Evolutionary conservation across 2,113 vertebrate species (phyloP), one percentile per base, ranked within the genome.

Genomic region (Antigone vipio): DNA sequence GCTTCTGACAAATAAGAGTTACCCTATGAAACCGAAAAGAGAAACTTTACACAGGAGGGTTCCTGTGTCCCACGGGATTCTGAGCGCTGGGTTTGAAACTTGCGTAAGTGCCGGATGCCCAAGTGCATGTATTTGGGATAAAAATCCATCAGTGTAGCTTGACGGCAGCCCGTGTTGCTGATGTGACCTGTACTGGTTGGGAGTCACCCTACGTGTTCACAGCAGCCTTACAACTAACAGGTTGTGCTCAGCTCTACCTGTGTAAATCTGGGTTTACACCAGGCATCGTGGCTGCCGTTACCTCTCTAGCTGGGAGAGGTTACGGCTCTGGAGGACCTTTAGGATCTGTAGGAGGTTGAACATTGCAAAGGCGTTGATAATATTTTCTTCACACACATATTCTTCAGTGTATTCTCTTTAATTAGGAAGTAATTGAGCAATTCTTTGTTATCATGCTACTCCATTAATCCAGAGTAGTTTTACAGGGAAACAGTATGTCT

Each of bases 341-440:
- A 17, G 34, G 47, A 53, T 75, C 38, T 38, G 18, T 29, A 56
- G 40, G 49, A 88, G 23, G 53, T 27, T 90, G 47, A 26, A 72
- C 66, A 38, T 19, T 47, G 49, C 20, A 30, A 82, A 85, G 30
- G 26, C 62, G 30, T 5, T 44, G 71, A 38, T 49, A 32, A 0
- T 64, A 30, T 68, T 85, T 79, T 35, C 19, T 64, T 76, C 63
- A 29, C 40, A 27, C 29, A 0, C 24, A 5, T 62, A 29, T 53
- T 66, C 42, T 90, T 93, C 50, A 38, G 67, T 62, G 67, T 73
- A n/a, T 88, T 77, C 40, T 66, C 7, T 73, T 92, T 94, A 95
- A 90, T 93, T 90, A 62, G 53, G 42, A 88, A 68, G 58, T 72
- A 95, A 95, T 75, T 85, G 88, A 83, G 59, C 80, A 71, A 47